Percentiles rank a stretch among this genome's conserved stretches.
Evolutionary conservation across 2,797 vertebrate genomes (phyloP).

Genomic region (Notamacropus eugenii): DNA sequence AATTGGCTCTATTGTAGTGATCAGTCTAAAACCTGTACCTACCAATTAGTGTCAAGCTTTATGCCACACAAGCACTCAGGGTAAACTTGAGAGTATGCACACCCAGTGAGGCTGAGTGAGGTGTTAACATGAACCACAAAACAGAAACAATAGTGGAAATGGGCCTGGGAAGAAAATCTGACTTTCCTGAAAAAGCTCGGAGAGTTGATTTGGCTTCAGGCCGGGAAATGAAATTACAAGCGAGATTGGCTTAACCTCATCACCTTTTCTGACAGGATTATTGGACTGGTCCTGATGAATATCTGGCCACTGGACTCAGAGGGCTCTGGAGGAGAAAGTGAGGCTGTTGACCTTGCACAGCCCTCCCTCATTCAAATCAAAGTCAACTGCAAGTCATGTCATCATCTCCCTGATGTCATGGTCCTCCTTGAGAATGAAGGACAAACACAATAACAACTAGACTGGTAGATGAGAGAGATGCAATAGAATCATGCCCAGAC

Average conservation of each 20-base stretch:
- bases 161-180: constrained; percentile 26
- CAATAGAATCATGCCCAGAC: not conserved
- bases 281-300: not conserved
- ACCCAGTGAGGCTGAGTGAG: not conserved
- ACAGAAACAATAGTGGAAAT: constrained; percentile 52
- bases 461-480: not conserved
- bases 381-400: too few relatives aligned
- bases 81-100: not conserved
- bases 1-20: constrained; percentile 2
- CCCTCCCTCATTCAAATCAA: too few relatives aligned
- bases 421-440: too few relatives aligned
- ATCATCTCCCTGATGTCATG: too few relatives aligned
- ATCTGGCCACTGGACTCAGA: too few relatives aligned
- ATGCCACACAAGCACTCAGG: not conserved
- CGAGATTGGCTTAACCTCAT: constrained; percentile 52
- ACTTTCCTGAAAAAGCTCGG: constrained; percentile 61
- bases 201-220: constrained; percentile 54
- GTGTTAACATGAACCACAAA: constrained; percentile 36
- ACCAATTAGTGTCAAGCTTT: constrained; percentile 31
- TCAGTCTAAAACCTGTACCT: constrained; percentile 38
- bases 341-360: too few relatives aligned
- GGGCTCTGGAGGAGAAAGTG: too few relatives aligned
- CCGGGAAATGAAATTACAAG: constrained; percentile 60
- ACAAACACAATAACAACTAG: not conserved
- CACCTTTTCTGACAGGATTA: not conserved